Percentiles rank a stretch among this genome's conserved stretches.
phyloP scores from a whole-genome alignment of 2,113 vertebrate genomes.

The Pterophyllum scalare region DNA sequence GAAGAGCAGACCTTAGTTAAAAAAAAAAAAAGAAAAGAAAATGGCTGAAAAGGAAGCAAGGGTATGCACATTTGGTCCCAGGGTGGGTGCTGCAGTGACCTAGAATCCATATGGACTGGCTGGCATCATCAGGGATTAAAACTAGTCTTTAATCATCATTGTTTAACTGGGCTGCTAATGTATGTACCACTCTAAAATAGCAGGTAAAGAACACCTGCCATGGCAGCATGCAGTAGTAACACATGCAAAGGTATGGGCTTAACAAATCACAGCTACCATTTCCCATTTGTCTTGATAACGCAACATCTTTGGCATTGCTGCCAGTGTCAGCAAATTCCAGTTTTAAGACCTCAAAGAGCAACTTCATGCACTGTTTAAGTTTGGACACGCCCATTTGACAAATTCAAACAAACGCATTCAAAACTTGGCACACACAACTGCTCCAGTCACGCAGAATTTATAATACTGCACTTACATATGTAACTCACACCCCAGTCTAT shows the following conservation, averaged over 20 bases:
- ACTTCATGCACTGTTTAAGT: neutral
- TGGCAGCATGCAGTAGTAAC: neutral
- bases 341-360: neutral
- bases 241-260: neutral
- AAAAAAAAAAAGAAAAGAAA: neutral
- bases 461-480: neutral
- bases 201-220: neutral
- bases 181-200: neutral
- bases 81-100: neutral
- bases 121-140: neutral
- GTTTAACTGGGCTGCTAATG: neutral
- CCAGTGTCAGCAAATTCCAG: slow-evolving; percentile 1
- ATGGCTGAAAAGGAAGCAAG: neutral
- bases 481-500: neutral
- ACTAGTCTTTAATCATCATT: neutral
- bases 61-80: neutral
- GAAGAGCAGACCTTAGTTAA: neutral
- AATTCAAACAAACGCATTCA: neutral
- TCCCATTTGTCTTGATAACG: neutral
- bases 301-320: neutral
- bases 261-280: neutral
- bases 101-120: neutral
- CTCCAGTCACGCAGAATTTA: slow-evolving; percentile 8
- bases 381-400: neutral
- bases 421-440: neutral